Percentiles rank a stretch among this genome's conserved stretches.
Evolutionary conservation across 2,113 vertebrate species (phyloP).

Genomic region (Madoqua kirkii): DNA sequence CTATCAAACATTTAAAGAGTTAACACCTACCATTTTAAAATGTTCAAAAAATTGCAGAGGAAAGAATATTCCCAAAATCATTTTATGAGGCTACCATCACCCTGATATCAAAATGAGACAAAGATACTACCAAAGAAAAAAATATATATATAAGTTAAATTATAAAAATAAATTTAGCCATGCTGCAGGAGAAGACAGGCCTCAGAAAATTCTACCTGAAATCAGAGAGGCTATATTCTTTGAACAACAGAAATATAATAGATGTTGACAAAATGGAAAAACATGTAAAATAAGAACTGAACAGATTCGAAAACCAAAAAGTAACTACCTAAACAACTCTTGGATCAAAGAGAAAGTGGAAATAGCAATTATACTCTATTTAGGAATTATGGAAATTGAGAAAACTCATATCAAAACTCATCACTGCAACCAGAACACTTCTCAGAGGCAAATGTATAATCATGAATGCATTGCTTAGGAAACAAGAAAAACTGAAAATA

Average conservation of each 20-base stretch:
- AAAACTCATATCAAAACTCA: not conserved
- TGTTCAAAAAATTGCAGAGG: not conserved
- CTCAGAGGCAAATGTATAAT: not conserved
- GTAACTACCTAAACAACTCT: not conserved
- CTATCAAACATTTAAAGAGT: not conserved
- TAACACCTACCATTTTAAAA: not conserved
- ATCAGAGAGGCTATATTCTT: not conserved
- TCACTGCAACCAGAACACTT: not conserved
- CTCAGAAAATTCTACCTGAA: not conserved
- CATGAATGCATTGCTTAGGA: constrained; percentile 1
- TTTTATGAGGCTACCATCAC: not conserved
- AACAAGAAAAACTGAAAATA: not conserved
- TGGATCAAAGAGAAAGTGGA: not conserved
- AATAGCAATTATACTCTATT: not conserved
- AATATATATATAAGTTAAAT: not conserved
- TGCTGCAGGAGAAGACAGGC: not conserved
- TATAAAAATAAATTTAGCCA: not conserved
- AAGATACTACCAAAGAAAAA: not conserved
- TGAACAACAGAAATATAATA: not conserved
- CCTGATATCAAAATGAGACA: not conserved
- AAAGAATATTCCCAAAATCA: not conserved
- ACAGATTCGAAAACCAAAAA: not conserved
- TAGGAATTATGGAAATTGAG: not conserved
- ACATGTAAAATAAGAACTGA: not conserved
- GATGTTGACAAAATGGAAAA: not conserved